Base-by-base conservation (phyloP, 2,888 invertebrate species). In the Gnatocerus cornutus region DNA sequence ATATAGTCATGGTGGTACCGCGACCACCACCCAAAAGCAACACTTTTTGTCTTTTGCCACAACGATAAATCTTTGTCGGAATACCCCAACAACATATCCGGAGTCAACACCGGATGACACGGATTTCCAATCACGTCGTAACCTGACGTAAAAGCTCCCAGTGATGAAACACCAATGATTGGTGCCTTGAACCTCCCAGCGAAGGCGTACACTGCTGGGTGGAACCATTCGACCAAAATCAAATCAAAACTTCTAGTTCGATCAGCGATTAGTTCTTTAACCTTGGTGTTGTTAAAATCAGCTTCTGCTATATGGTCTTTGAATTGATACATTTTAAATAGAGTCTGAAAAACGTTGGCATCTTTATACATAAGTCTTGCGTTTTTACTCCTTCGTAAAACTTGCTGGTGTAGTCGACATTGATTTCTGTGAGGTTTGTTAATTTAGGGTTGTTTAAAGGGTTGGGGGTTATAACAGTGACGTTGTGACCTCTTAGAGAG, bases 351-450 rank as follows among this genome's bases (percentile, higher is more conserved):
- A 7, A 21, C 10, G 21, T 41, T 50, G 9, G 21, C 8, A 30
- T 66, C 41, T 46, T 67, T 59, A 8, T 45, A 61, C 50, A 50
- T 21, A 4, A n/a, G n/a, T n/a, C n/a, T 4, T 21, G 21, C 4
- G 21, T 21, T 21, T 21, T 4, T 21, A 21, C 21, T 21, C 21
- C 4, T 21, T 21, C 21, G 2, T 21, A 5, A 33, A 66, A 10
- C 5, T 37, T 9, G 1, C 48, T 13, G 10, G 39, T n/a, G n/a
- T n/a, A n/a, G n/a, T n/a, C n/a, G n/a, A n/a, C n/a, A n/a, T n/a
- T n/a, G 10, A 83, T 81, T 78, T 83, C 82, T 0, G 80, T 82
- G 14, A 83, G 63, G 64, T 82, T 83, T 4, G 69, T 70, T 55
- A 83, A 69, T 0, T 68, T 52, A 0, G 75, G 68, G 56, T 82